phyloP scores from a whole-genome alignment of 2,888 invertebrate species.

The Cantharis flavilabris region DNA sequence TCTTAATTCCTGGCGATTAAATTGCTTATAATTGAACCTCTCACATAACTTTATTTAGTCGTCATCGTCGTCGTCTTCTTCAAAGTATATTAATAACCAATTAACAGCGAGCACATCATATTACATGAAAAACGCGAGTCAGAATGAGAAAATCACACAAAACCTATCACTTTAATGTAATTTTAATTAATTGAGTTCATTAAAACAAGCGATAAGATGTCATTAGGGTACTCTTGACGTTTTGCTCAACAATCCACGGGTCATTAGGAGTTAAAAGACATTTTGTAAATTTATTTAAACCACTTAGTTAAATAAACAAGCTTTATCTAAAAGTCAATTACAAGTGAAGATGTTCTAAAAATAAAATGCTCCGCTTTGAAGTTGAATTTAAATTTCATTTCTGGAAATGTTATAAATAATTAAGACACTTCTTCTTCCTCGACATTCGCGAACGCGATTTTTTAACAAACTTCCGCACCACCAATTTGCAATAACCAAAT shows the following conservation, averaged over 20 bases:
- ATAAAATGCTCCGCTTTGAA: constrained; percentile 15
- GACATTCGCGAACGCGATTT: background rate
- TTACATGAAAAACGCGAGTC: background rate
- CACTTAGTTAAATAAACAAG: constrained; percentile 12
- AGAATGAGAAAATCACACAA: constrained; percentile 16
- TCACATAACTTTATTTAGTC: constrained; percentile 14
- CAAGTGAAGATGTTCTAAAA: constrained; percentile 9
- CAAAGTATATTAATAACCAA: background rate
- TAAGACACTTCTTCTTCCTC: background rate
- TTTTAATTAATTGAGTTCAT: constrained; percentile 30
- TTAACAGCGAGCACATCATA: background rate
- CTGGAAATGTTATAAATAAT: background rate
- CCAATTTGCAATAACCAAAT: background rate
- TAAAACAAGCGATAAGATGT: constrained; percentile 17
- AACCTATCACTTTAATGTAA: constrained; percentile 18
- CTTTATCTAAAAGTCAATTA: constrained; percentile 16
- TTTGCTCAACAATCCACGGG: constrained; percentile 9
- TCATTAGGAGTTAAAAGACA: constrained; percentile 8
- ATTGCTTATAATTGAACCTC: background rate
- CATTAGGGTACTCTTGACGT: constrained; percentile 4
- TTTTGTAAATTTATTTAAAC: constrained; percentile 18
- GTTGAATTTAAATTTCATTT: background rate
- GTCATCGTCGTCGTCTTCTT: background rate
- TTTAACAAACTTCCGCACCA: background rate
- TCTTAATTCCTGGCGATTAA: background rate